A percentile compares a stretch with the other conserved stretches of the same genome.
phyloP scores from a whole-genome alignment of 2,888 invertebrate genomes.

The Melitaea athalia region DNA sequence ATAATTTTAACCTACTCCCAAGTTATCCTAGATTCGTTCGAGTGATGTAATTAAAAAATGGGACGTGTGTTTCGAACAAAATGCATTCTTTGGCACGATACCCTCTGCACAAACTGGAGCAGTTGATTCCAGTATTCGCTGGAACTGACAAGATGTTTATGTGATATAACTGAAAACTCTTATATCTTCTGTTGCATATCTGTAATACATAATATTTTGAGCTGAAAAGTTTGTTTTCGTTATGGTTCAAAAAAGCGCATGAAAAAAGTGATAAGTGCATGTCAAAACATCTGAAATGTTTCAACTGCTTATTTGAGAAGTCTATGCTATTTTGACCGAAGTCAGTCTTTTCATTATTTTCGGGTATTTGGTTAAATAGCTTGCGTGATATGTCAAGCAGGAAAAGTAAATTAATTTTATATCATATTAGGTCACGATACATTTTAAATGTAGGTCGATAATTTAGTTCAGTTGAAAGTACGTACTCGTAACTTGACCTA shows the following conservation, averaged over 20 bases:
- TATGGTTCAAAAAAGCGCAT: too few species aligned
- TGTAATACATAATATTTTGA: neutral
- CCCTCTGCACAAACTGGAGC: slow-evolving; percentile 10
- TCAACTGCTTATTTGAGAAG: too few species aligned
- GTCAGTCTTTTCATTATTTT: neutral
- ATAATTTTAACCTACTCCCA: neutral
- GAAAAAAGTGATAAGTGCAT: too few species aligned
- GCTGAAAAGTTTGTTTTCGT: too few species aligned
- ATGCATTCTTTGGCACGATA: slow-evolving; percentile 31
- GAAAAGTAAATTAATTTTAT: neutral
- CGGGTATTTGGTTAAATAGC: neutral
- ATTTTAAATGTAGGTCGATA: slow-evolving; percentile 4
- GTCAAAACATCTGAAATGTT: too few species aligned
- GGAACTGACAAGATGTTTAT: slow-evolving; percentile 5
- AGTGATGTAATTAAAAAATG: slow-evolving; percentile 24
- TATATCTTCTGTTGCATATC: neutral
- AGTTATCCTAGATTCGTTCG: neutral
- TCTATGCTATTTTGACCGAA: neutral
- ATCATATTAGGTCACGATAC: neutral
- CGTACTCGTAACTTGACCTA: slow-evolving; percentile 7
- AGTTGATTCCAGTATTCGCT: slow-evolving; percentile 13
- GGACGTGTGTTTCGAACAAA: slow-evolving; percentile 17
- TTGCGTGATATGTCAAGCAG: slow-evolving; percentile 6
- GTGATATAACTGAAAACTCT: slow-evolving; percentile 9
- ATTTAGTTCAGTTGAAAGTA: neutral